phyloP scores from a whole-genome alignment of 2,888 invertebrate species.

The Pachydiplax longipennis region DNA sequence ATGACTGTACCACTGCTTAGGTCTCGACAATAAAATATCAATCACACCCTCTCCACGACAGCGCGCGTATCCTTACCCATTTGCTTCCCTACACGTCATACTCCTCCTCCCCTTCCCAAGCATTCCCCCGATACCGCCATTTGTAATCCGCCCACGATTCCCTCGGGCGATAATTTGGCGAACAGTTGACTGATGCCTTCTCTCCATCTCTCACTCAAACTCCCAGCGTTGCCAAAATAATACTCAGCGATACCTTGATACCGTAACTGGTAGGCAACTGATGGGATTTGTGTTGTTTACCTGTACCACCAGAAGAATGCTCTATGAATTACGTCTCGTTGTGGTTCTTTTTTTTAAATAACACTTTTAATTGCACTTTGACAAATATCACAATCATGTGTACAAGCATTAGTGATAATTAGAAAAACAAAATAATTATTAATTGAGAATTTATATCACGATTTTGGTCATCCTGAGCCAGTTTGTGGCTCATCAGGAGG shows the following conservation, averaged over 20 bases:
- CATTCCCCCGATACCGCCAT: background rate
- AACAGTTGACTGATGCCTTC: background rate
- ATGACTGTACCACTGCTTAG: constrained; percentile 6
- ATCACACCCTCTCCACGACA: constrained; percentile 17
- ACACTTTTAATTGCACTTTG: too few species aligned
- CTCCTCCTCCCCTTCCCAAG: background rate
- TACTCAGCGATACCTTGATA: background rate
- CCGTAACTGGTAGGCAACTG: too few species aligned
- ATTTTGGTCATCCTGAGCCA: too few species aligned
- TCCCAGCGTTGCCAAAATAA: background rate
- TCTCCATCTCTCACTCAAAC: background rate
- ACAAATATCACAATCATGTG: too few species aligned
- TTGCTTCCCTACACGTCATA: background rate
- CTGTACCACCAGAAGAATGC: too few species aligned
- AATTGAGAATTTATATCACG: too few species aligned
- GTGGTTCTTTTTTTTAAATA: too few species aligned
- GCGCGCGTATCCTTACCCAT: background rate
- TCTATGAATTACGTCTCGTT: too few species aligned
- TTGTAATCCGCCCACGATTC: background rate
- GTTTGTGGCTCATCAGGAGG: too few species aligned
- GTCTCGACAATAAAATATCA: constrained; percentile 34
- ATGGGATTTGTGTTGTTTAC: too few species aligned
- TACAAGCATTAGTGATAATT: too few species aligned
- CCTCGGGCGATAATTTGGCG: constrained; percentile 33
- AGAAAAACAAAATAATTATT: too few species aligned